phyloP scores from a whole-genome alignment of 2,888 invertebrate genomes.

The Agrochola lychnidis region DNA sequence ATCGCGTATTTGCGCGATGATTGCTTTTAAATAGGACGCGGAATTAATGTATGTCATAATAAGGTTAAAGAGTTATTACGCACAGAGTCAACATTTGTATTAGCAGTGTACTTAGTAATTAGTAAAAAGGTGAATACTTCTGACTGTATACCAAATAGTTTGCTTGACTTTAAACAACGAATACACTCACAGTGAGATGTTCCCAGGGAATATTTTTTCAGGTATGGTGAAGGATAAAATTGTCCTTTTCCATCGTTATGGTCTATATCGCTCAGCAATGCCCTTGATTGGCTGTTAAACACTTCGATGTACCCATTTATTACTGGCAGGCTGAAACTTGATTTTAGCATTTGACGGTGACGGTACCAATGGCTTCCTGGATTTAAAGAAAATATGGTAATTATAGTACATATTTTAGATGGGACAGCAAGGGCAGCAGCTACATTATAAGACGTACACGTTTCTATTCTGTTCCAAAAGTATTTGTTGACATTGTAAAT shows the following conservation, averaged over 20 bases:
- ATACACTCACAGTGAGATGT: conserved; percentile 1
- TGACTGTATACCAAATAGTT: background rate
- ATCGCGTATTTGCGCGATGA: too few species aligned
- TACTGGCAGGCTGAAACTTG: background rate
- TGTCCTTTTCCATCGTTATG: conserved; percentile 5
- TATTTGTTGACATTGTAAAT: background rate
- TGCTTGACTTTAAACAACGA: background rate
- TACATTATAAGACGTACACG: too few species aligned
- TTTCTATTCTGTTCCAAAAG: background rate
- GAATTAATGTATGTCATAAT: too few species aligned
- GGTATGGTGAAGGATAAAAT: background rate
- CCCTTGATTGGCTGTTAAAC: conserved; percentile 2
- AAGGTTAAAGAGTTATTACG: too few species aligned
- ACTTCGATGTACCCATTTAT: conserved; percentile 7
- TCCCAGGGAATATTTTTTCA: background rate
- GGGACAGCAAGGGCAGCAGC: too few species aligned
- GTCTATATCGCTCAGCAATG: conserved; percentile 4
- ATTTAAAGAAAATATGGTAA: background rate
- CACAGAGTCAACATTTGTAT: background rate
- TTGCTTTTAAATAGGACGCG: too few species aligned
- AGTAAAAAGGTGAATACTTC: background rate
- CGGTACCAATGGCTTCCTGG: conserved; percentile 1
- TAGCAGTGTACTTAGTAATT: background rate
- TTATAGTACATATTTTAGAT: background rate
- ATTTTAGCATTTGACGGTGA: conserved; percentile 7